phyloP scores from a whole-genome alignment of 2,113 vertebrate species.

The Cyanoderma ruficeps region DNA sequence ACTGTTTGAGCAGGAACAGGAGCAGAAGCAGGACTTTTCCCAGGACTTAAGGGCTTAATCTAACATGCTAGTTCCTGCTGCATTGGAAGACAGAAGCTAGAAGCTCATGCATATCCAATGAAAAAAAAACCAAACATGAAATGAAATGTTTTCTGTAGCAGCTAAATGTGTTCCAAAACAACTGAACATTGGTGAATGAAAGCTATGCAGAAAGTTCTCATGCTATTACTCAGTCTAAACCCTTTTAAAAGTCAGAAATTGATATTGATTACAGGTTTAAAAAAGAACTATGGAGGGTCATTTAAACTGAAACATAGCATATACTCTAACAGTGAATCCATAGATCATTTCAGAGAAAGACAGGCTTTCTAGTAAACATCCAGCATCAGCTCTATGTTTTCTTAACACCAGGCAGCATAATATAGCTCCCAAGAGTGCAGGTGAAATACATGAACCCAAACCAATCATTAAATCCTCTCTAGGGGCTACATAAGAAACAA shows the following conservation, averaged over 20 bases:
- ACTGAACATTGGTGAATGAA: background rate
- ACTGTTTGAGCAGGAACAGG: background rate
- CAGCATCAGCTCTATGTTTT: background rate
- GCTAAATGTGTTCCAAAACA: background rate
- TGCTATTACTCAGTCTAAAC: background rate
- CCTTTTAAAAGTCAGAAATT: background rate
- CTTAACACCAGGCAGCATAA: background rate
- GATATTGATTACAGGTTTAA: background rate
- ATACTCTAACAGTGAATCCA: background rate
- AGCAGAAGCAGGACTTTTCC: background rate
- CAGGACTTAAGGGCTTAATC: background rate
- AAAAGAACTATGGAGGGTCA: background rate
- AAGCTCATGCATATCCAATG: background rate
- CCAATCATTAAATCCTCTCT: conserved; percentile 20
- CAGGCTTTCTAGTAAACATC: background rate
- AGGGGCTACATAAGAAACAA: background rate
- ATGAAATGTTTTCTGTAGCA: background rate
- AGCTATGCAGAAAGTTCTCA: background rate
- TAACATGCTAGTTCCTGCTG: background rate
- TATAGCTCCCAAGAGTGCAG: background rate
- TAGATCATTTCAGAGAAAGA: background rate
- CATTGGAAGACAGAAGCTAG: background rate
- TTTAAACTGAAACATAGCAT: background rate
- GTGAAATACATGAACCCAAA: conserved; percentile 18
- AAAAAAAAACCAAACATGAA: background rate